Percentiles rank a stretch among this genome's conserved stretches.
Evolutionary conservation across 2,113 vertebrate genomes (phyloP).

Genomic region (Capreolus pygargus): DNA sequence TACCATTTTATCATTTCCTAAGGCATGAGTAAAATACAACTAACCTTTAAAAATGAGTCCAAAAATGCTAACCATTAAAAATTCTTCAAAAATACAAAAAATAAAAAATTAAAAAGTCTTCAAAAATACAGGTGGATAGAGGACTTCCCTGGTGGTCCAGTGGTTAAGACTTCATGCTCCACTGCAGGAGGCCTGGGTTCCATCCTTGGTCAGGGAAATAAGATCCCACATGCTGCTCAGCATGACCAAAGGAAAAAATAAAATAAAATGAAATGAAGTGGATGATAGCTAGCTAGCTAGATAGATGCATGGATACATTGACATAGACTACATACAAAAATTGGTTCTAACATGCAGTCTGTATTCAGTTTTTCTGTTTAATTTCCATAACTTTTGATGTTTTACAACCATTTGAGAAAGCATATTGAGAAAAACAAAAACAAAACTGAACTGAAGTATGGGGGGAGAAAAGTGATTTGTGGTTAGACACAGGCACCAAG

Average conservation of each 20-base stretch:
- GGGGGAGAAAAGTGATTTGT: not conserved
- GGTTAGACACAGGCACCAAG: not conserved
- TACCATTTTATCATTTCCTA: not conserved
- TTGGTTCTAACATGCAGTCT: not conserved
- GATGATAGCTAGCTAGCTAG: not conserved
- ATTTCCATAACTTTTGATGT: not conserved
- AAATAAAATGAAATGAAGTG: not conserved
- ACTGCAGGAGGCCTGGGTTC: not conserved
- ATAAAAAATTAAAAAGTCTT: not conserved
- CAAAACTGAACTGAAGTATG: not conserved
- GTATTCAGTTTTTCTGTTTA: not conserved
- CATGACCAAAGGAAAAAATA: not conserved
- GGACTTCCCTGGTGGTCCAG: not conserved
- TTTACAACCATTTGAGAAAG: not conserved
- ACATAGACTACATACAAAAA: not conserved
- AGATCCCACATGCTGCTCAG: not conserved
- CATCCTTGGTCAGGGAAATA: not conserved
- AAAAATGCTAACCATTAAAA: not conserved
- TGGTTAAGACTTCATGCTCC: not conserved
- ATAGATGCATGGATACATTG: not conserved
- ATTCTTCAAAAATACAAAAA: not conserved
- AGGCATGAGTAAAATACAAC: not conserved
- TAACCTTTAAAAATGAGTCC: not conserved
- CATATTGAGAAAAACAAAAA: not conserved
- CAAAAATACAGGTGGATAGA: not conserved